phyloP scores from a whole-genome alignment of 2,888 invertebrate species.

The Lepidochrysops patricia region DNA sequence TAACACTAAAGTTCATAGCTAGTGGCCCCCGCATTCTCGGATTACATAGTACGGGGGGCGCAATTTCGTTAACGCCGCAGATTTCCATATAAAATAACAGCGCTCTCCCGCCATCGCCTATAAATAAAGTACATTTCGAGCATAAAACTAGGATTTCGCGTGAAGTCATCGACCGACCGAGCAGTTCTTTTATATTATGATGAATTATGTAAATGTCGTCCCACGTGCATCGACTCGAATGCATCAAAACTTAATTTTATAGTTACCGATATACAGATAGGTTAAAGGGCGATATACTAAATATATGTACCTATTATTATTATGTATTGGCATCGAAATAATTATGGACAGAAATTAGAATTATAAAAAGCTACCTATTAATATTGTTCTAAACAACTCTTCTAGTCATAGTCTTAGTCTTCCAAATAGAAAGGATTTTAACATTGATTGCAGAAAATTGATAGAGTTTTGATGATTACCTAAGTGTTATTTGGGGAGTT shows the following conservation, averaged over 20 bases:
- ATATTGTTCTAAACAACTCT: no score
- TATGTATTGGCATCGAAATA: background rate
- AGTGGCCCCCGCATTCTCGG: constrained; percentile 55
- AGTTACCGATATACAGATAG: background rate
- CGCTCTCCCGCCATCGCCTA: constrained; percentile 22
- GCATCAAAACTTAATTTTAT: constrained; percentile 1
- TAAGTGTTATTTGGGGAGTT: no score
- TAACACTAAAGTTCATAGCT: constrained; percentile 71
- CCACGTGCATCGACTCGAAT: constrained; percentile 1
- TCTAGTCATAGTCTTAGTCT: no score
- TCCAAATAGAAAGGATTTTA: background rate
- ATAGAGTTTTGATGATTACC: no score
- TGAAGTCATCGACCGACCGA: background rate
- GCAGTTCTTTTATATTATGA: background rate
- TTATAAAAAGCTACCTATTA: background rate
- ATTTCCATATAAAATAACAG: constrained; percentile 44
- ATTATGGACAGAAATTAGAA: background rate
- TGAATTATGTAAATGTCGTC: constrained; percentile 7
- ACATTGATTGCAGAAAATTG: no score
- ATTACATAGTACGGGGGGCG: constrained; percentile 52
- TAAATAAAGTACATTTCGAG: constrained; percentile 14
- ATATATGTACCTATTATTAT: no score
- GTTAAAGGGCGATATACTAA: no score
- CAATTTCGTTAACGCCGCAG: constrained; percentile 57
- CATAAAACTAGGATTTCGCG: background rate